phyloP scores from a whole-genome alignment of 2,888 invertebrate genomes.

The Lycophotia porphyrea region DNA sequence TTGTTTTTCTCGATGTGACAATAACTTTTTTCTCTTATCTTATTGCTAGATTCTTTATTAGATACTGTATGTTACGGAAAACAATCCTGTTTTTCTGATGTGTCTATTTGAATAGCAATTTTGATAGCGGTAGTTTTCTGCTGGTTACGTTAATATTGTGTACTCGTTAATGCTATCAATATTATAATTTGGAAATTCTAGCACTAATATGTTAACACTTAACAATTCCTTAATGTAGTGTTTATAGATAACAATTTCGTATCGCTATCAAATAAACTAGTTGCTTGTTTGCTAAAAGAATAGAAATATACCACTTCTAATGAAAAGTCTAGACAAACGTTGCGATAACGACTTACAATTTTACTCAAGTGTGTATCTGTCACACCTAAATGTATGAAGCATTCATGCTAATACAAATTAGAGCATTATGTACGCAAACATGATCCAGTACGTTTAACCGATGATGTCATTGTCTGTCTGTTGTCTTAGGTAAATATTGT shows the following conservation, averaged over 20 bases:
- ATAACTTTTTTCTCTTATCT: constrained; percentile 33
- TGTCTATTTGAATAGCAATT: background rate
- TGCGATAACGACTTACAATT: constrained; percentile 28
- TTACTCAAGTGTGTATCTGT: constrained; percentile 31
- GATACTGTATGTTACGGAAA: constrained; percentile 15
- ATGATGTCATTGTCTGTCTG: constrained; percentile 69
- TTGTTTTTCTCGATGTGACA: constrained; percentile 25
- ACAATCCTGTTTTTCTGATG: constrained; percentile 5
- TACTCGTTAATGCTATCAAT: constrained; percentile 6
- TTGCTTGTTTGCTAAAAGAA: constrained; percentile 9
- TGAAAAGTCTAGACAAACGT: constrained; percentile 52
- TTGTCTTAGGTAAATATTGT: constrained; percentile 67
- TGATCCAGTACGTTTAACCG: constrained; percentile 58
- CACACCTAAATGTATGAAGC: constrained; percentile 35
- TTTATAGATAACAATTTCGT: background rate
- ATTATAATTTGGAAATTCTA: constrained; percentile 12
- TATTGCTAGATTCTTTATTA: constrained; percentile 18
- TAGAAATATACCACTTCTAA: constrained; percentile 39
- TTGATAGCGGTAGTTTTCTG: constrained; percentile 4
- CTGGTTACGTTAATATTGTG: background rate
- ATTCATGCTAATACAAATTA: constrained; percentile 46
- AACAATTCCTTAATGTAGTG: background rate
- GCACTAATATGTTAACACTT: background rate
- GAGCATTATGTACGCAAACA: constrained; percentile 51
- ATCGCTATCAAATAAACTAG: background rate